Base-by-base conservation (phyloP, 2,888 invertebrate species). In the Drosophila basisetae region DNA sequence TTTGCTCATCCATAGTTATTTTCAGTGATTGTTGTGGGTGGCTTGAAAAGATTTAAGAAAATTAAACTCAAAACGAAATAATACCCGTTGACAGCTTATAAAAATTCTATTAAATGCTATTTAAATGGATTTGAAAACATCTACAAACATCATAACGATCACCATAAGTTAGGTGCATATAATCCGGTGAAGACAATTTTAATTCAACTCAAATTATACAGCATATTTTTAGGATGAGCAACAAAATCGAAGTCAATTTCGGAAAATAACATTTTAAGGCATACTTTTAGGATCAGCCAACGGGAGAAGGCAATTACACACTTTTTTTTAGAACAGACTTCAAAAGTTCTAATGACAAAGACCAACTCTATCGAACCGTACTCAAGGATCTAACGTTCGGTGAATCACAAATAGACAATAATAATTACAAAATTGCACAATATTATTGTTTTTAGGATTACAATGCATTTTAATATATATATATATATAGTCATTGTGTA, bases 391-490 rank as follows among this genome's bases (percentile, higher is more conserved):
- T 11, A 22, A 22, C 11, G 6, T 43, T 22, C 6, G 3, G 22
- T 22, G n/a, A 43, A 43, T 43, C 6, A 6, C 16, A 9, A 22
- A 25, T 13, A 47, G 22, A 7, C 47, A 25, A 16, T 25, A 22
- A 22, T 4, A 25, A 47, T 25, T 47, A 4, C 9, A 47, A 35
- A 18, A 31, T 31, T 41, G 37, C 35, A 58, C 41, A 58, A 37
- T 60, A 31, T 49, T 18, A 50, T 30, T 30, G 39, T 22, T 55
- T 56, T 62, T 47, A 11, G 35, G 47, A 52, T 54, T 72, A 64
- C 43, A 73, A 60, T 60, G 37, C 56, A 61, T 73, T 67, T 74
- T 31, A 47, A n/a, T 65, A 25, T 33, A 33, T 43, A n/a, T 65
- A 25, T 33, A 28, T 43, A 9, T 31, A 7, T 22, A 10, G n/a